phyloP scores from a whole-genome alignment of 2,888 invertebrate species.

The Pterobdella sp. region DNA sequence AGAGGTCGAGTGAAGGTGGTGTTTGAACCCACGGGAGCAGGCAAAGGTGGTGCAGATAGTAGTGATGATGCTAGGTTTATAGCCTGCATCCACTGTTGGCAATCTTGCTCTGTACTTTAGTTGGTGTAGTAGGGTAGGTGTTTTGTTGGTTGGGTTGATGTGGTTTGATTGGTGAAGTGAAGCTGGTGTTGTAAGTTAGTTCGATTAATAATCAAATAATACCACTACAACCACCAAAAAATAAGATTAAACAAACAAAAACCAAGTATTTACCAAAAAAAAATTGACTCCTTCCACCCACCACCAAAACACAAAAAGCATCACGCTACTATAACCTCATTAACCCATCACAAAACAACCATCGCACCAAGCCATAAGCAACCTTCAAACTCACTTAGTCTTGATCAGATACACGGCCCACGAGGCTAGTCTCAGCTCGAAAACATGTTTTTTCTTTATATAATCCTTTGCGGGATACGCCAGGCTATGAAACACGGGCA shows the following conservation, averaged over 20 bases:
- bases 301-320: too few species aligned
- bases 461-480: slow-evolving; percentile 83
- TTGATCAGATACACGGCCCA: slow-evolving; percentile 96
- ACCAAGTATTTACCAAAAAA: too few species aligned
- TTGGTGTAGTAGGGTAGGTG: neutral
- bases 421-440: slow-evolving; percentile 90
- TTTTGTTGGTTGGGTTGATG: neutral
- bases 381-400: slow-evolving; percentile 66
- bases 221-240: too few species aligned
- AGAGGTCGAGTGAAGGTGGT: slow-evolving; percentile 90
- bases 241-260: too few species aligned
- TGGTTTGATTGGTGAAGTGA: neutral
- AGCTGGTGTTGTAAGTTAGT: too few species aligned
- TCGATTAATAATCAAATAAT: too few species aligned
- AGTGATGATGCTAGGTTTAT: slow-evolving; percentile 94
- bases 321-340: neutral
- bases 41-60: slow-evolving; percentile 87
- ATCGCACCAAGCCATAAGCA: slow-evolving; percentile 9
- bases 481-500: slow-evolving; percentile 85
- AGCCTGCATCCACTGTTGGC: slow-evolving; percentile 94
- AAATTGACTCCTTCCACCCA: too few species aligned
- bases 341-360: neutral
- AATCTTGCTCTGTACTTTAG: slow-evolving; percentile 59
- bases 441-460: slow-evolving; percentile 92
- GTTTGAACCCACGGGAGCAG: slow-evolving; percentile 86